A percentile compares a stretch with the other conserved stretches of the same genome.
phyloP scores from a whole-genome alignment of 2,888 invertebrate genomes.

The Lissocephala sabroskyi region DNA sequence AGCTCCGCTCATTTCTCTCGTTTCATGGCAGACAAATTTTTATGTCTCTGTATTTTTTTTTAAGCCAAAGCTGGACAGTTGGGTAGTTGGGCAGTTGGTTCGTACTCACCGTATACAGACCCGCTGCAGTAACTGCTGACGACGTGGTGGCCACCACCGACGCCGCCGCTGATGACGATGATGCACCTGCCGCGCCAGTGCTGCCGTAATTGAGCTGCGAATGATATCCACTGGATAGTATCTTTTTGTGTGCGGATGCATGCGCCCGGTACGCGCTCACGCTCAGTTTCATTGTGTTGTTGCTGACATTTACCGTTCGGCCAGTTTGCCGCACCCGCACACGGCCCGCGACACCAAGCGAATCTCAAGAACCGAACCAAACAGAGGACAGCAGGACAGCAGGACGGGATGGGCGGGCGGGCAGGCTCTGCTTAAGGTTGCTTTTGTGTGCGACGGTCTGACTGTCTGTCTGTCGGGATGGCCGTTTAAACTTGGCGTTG shows the following conservation, averaged over 20 bases:
- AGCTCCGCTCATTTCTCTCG: too few species aligned
- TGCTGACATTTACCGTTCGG: slow-evolving; percentile 16
- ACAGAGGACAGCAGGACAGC: too few species aligned
- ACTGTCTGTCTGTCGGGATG: slow-evolving; percentile 17
- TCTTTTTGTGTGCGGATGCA: slow-evolving; percentile 91
- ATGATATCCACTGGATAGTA: slow-evolving; percentile 84
- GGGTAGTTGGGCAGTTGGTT: too few species aligned
- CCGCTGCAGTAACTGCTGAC: slow-evolving; percentile 58
- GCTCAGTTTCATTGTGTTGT: slow-evolving; percentile 83
- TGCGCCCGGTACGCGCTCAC: slow-evolving; percentile 91
- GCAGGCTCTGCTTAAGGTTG: too few species aligned
- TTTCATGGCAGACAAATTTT: too few species aligned
- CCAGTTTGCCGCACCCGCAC: too few species aligned
- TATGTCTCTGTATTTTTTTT: too few species aligned
- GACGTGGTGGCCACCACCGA: slow-evolving; percentile 38
- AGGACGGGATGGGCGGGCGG: too few species aligned
- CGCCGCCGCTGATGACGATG: slow-evolving; percentile 73
- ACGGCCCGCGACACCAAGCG: too few species aligned
- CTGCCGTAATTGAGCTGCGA: slow-evolving; percentile 85
- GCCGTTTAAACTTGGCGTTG: slow-evolving; percentile 36
- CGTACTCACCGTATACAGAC: slow-evolving; percentile 75
- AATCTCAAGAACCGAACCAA: too few species aligned
- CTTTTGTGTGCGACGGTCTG: too few species aligned
- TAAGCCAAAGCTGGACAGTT: too few species aligned
- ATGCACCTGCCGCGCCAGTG: slow-evolving; percentile 78